Conservation (phyloP, 1,140 invertebrate species). For the Meloidogyne hapla region DNA sequence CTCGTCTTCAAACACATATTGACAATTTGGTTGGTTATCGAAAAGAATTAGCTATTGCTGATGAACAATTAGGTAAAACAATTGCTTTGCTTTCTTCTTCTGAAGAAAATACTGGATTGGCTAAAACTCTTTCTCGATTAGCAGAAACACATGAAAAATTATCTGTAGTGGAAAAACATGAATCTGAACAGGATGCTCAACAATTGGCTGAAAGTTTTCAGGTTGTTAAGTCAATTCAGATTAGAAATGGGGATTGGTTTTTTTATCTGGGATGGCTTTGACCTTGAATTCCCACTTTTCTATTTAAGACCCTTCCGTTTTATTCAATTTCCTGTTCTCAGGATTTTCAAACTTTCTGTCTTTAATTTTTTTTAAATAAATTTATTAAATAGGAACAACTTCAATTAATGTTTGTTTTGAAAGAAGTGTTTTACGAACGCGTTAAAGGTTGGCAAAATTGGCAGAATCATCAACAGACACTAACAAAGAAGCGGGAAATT, state of each 20-base stretch:
- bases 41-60: constrained; percentile 79
- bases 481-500: constrained; percentile 88
- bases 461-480: constrained; percentile 89
- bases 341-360: no score
- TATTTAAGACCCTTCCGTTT: no score
- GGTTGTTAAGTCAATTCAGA: no score
- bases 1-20: constrained; percentile 81
- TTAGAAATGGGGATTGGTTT: no score
- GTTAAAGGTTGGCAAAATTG: constrained; percentile 96
- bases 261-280: no score
- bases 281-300: no score
- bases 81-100: constrained; percentile 86
- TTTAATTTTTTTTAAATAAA: no score
- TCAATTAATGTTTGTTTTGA: constrained; percentile 69
- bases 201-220: constrained; percentile 71
- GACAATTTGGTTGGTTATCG: constrained; percentile 83
- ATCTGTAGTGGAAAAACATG: constrained; percentile 81
- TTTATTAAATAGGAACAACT: constrained; percentile 76
- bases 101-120: constrained; percentile 89
- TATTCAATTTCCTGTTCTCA: no score
- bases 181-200: constrained; percentile 91
- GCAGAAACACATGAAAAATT: constrained; percentile 71
- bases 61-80: constrained; percentile 80
- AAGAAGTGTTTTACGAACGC: constrained; percentile 92
- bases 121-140: constrained; percentile 73